phyloP scores from a whole-genome alignment of 2,113 vertebrate species.

The Ophthalmolycus amberensis region DNA sequence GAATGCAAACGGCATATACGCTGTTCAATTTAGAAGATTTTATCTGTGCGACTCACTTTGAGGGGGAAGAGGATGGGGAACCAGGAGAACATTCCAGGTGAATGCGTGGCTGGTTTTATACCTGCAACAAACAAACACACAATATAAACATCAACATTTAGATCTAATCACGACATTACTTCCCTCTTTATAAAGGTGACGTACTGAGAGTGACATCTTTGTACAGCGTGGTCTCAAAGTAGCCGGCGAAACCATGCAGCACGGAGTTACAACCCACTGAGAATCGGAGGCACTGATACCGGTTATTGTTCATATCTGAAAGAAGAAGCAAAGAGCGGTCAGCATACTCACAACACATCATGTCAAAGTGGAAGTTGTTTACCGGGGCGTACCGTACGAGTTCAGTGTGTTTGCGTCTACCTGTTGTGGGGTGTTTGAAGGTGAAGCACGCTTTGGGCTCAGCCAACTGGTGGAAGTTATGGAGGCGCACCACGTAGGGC shows the following conservation, averaged over 20 bases:
- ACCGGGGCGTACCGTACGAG: not conserved
- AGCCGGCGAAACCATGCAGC: conserved; percentile 94
- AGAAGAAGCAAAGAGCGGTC: not conserved
- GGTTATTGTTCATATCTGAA: conserved; percentile 89
- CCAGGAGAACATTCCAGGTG: conserved; percentile 97
- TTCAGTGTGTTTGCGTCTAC: conserved; percentile 56
- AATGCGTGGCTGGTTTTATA: conserved; percentile 93
- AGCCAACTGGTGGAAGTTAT: conserved; percentile 94
- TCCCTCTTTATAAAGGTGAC: conserved; percentile 52
- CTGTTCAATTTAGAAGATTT: not conserved
- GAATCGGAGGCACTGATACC: conserved; percentile 90
- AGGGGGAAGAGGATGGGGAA: conserved; percentile 95
- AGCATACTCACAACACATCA: not conserved
- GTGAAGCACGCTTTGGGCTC: conserved; percentile 91
- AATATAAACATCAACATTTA: conserved; percentile 1
- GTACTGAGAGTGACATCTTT: conserved; percentile 92
- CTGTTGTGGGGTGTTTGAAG: conserved; percentile 90
- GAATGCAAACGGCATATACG: not conserved
- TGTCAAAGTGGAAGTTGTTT: not conserved
- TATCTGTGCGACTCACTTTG: conserved; percentile 83
- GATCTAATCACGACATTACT: not conserved
- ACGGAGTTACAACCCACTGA: conserved; percentile 88
- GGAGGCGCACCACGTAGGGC: conserved; percentile 92
- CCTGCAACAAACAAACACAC: conserved; percentile 75
- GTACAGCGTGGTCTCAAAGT: conserved; percentile 93